phyloP scores from a whole-genome alignment of 2,888 invertebrate species.

The Cephus sareptanus region DNA sequence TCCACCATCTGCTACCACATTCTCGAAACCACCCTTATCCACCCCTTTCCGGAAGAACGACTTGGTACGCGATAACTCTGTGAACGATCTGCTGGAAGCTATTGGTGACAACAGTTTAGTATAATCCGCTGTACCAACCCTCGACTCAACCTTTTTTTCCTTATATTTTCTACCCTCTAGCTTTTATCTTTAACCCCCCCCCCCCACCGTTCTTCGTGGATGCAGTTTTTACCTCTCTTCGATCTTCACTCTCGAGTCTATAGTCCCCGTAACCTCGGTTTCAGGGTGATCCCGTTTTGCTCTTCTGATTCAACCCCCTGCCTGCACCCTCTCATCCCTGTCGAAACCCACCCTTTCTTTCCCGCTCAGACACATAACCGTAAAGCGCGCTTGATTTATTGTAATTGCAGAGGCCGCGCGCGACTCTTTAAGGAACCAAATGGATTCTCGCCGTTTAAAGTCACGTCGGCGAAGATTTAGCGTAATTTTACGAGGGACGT shows the following conservation, averaged over 20 bases:
- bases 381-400: conserved; percentile 22
- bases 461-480: conserved; percentile 2
- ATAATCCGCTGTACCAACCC: neutral
- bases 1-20: neutral
- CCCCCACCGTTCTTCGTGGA: neutral
- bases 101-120: neutral
- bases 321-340: neutral
- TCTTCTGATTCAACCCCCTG: neutral
- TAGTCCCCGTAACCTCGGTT: neutral
- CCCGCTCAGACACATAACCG: conserved; percentile 7
- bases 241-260: neutral
- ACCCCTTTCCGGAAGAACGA: neutral
- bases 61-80: neutral
- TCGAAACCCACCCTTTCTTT: neutral
- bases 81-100: neutral
- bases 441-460: conserved; percentile 4
- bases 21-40: neutral
- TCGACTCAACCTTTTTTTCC: neutral
- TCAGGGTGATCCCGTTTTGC: neutral
- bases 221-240: neutral
- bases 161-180: neutral
- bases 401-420: conserved; percentile 12
- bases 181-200: neutral
- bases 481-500: neutral
- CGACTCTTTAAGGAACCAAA: conserved; percentile 2